These are phyloP conservation scores for Octomys mimax DNA, from an alignment of 2,797 vertebrate genomes.

Conservation along the genomic window DNA sequence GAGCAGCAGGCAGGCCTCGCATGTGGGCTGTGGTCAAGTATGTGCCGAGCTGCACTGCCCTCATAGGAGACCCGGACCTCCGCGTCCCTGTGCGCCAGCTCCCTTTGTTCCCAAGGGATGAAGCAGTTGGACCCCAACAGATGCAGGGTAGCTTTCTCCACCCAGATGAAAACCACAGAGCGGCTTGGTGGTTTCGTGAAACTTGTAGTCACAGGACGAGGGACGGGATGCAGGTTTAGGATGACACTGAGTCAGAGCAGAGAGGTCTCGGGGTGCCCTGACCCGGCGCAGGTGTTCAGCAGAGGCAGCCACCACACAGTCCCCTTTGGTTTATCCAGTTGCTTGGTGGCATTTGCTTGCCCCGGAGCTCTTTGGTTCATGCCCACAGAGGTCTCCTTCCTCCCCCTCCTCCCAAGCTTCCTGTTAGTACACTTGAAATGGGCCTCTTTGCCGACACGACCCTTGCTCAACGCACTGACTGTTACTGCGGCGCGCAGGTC, in stretches of 20 bases:
- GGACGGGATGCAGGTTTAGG: fast-evolving
- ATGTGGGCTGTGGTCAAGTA: not conserved
- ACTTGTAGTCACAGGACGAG: fast-evolving
- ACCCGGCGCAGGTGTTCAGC: fast-evolving
- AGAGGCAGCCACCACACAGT: not conserved
- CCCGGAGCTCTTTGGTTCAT: not conserved
- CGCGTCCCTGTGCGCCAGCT: not conserved
- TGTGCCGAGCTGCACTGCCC: not conserved
- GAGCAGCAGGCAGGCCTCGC: not conserved
- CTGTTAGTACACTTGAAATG: not conserved
- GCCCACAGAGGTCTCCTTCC: not conserved
- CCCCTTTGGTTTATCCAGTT: not conserved
- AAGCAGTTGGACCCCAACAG: not conserved
- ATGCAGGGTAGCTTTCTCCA: no score
- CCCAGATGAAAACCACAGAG: not conserved
- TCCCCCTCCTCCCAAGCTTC: not conserved
- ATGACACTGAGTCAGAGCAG: not conserved
- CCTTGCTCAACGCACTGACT: not conserved
- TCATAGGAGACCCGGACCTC: not conserved
- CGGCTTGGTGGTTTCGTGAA: not conserved
- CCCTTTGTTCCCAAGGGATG: not conserved
- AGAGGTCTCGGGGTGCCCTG: fast-evolving
- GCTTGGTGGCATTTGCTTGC: not conserved
- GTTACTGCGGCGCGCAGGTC: not conserved
- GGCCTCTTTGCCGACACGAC: not conserved